A percentile compares a stretch with the other conserved stretches of the same genome.
Conservation (phyloP, 1,140 invertebrate genomes). For the Patella vulgata region DNA sequence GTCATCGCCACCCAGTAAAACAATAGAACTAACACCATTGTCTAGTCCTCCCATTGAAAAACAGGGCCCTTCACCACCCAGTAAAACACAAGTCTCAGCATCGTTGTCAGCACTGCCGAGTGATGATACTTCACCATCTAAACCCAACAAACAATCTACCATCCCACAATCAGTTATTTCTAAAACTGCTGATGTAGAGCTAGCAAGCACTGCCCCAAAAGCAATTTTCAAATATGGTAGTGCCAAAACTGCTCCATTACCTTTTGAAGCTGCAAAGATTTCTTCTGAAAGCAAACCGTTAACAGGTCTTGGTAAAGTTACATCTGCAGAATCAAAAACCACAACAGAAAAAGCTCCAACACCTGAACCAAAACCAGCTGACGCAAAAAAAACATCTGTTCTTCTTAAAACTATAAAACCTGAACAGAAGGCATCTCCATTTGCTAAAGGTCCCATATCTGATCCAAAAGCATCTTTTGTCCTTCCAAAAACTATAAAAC, state of each 20-base stretch:
- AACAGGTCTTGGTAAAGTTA: background rate
- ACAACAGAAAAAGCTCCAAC: background rate
- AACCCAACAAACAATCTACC: background rate
- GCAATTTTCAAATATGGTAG: background rate
- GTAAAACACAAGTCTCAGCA: background rate
- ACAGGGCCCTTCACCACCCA: constrained; percentile 1
- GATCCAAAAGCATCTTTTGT: no score
- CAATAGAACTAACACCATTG: background rate
- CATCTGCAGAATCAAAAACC: constrained; percentile 1
- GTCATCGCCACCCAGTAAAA: background rate
- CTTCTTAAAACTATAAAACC: no score
- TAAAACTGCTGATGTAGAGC: background rate
- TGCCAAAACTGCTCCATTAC: background rate
- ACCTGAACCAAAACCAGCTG: background rate
- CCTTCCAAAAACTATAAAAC: no score
- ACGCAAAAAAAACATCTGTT: background rate
- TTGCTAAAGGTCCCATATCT: background rate
- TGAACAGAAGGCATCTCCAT: constrained; percentile 2
- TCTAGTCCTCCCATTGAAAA: background rate
- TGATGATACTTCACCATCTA: background rate
- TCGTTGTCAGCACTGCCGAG: background rate
- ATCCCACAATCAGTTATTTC: background rate
- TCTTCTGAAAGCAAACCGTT: background rate
- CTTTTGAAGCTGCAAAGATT: background rate
- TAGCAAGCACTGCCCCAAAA: background rate